Evolutionary conservation across 2,797 vertebrate genomes (phyloP), one percentile per base, ranked within the genome.

Genomic region (Nyctalus aviator): DNA sequence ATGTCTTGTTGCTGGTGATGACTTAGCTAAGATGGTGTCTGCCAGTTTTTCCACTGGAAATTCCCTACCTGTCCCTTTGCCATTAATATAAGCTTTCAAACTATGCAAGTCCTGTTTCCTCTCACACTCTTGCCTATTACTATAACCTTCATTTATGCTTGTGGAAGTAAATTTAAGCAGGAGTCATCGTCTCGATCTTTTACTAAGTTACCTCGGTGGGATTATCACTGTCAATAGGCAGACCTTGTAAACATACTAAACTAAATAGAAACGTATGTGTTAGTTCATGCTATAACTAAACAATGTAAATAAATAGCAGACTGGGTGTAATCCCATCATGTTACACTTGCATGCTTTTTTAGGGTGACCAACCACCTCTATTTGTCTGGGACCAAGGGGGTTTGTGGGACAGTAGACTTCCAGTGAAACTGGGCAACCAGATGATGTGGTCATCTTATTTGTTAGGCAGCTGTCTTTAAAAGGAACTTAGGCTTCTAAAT

Each of bases 111-210:
- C 4, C 14, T 23, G 44, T 72, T 92, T 89, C 57, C 73, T 53
- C 17, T 87, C 35, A 48, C 50, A 32, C 13, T 41, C 53, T 76
- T 41, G 32, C 44, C 46, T 46, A 71, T 55, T 84, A 11, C 62
- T 95, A 86, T 93, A 79, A 68, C 71, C 50, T 66, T 35, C 30
- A 20, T 64, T 30, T 72, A 5, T 85, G 90, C 27, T 53, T 27
- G 6, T 64, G 46, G n/a, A 76, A 85, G 37, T 75, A 86, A 94
- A 68, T 84, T 71, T 69, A 83, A 89, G n/a, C 30, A 53, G 84
- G 37, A 86, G n/a, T 71, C 76, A 62, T 88, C 32, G 48, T 66
- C 21, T 50, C 46, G 12, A 2, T 44, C 48, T 72, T 68, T 68
- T 64, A 21, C 48, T 90, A 93, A 89, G 30, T 84, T 76, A 64